Base-by-base conservation (phyloP, 2,797 vertebrate genomes). In the Apodemus agrarius region DNA sequence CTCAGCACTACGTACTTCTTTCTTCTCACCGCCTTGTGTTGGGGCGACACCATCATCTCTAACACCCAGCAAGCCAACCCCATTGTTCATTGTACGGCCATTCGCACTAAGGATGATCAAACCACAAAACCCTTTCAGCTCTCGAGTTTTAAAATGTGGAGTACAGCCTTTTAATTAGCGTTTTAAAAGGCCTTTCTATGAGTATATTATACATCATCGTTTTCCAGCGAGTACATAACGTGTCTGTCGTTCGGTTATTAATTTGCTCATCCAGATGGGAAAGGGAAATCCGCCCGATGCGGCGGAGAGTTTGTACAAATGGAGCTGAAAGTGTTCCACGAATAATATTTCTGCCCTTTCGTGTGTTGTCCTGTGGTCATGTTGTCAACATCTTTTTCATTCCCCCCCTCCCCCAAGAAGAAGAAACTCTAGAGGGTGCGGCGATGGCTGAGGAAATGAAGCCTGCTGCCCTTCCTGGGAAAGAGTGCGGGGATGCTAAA, bases 351-450 rank as follows among this genome's bases (percentile, higher is more conserved):
- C 90, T 98, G 95, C 97, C 98, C 98, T 98, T 89, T 96, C 89
- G 98, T 99, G 98, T 99, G 98, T 99, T 99, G 99, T 99, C 96
- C 98, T 99, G 88, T 98, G 98, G 96, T 98, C 97, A 99, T 99
- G 99, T 99, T 99, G 99, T 99, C 97, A 98, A 99, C 98, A 99
- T 99, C 99, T 99, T 99, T 99, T 99, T 99, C 99, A 98, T 99
- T 98, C 46, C 46, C 46, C 46, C 46, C 46, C 46, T 7, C 46
- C 46, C 98, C 98, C 98, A 99, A 99, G 98, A 98, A 99, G 99
- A 99, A 99, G 99, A 99, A 99, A 99, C 98, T 96, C 98, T 99
- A 99, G 99, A 99, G 99, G 99, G 99, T 99, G 98, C 86, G 94
- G 98, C 86, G 94, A 98, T 99, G 98, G 98, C 99, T 98, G 99